Evolutionary conservation across 1,140 invertebrate genomes (phyloP), one percentile per base, ranked within the genome.

Genomic region (Chironomus tepperi): DNA sequence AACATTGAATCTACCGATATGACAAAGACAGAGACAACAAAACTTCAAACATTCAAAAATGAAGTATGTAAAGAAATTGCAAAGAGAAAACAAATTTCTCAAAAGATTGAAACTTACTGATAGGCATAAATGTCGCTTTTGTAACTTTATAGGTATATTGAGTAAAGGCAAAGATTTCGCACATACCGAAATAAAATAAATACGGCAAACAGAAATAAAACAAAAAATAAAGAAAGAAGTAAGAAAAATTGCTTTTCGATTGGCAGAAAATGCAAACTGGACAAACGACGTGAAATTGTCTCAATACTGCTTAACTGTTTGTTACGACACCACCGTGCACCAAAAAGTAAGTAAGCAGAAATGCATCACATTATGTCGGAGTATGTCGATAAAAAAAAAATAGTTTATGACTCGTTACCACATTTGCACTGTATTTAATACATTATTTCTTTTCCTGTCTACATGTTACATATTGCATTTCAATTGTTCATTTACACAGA

Each of bases 101-200:
- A 12, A 57, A 57, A 57, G 47, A 57, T 57, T n/a, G 47, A 57
- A 57, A 57, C 47, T n/a, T n/a, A 57, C 47, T 57, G 47, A 57
- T 57, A 57, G 47, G 12, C 47, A 57, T 57, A 57, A 57, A 57
- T 57, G 47, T 57, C 47, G 47, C 47, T 57, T 57, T 57, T 57
- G 47, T 57, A 57, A 57, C 47, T 57, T 57, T 57, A 57, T 12
- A 57, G 47, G 47, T 15, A 57, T n/a, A 57, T 57, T 57, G 47
- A 57, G 47, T n/a, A 34, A 34, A 34, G n/a, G 5, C 5, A 34
- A n/a, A 57, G 47, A 57, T 57, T 57, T 57, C 47, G 47, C 47
- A 57, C 47, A 57, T 57, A 15, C n/a, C 24, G 24, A 34, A 34
- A n/a, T n/a, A n/a, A n/a, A n/a, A n/a, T n/a, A n/a, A n/a, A 34